phyloP scores from a whole-genome alignment of 2,888 invertebrate species.

The Nemotelus nigrinus region DNA sequence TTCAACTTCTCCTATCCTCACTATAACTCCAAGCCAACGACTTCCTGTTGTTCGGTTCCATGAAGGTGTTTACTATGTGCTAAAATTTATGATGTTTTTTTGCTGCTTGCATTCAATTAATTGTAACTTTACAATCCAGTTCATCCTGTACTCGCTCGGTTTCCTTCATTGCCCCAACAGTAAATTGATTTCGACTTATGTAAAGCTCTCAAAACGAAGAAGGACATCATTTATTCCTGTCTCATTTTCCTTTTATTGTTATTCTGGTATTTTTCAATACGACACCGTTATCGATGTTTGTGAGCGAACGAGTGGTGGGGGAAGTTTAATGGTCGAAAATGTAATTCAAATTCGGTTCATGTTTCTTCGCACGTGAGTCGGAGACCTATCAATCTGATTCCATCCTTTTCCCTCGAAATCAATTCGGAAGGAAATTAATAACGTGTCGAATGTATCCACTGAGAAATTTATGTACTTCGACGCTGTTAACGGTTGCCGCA shows the following conservation, averaged over 20 bases:
- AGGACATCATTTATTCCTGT: slow-evolving; percentile 43
- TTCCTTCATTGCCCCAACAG: not conserved
- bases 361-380: slow-evolving; percentile 46
- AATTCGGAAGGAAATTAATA: slow-evolving; percentile 50
- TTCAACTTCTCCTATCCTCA: no score
- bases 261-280: slow-evolving; percentile 21
- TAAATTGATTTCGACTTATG: slow-evolving; percentile 43
- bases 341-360: slow-evolving; percentile 46
- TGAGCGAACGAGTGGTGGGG: not conserved
- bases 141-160: not conserved
- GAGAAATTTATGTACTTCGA: slow-evolving; percentile 38
- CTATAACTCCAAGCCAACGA: no score
- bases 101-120: slow-evolving; percentile 36
- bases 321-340: slow-evolving; percentile 32
- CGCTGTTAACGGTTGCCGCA: slow-evolving; percentile 16
- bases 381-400: slow-evolving; percentile 48
- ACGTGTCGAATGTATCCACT: slow-evolving; percentile 47
- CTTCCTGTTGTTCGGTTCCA: not conserved
- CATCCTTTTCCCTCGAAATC: slow-evolving; percentile 45
- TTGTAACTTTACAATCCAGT: not conserved
- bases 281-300: not conserved
- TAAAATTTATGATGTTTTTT: slow-evolving; percentile 44
- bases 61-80: slow-evolving; percentile 30
- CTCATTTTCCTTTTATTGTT: slow-evolving; percentile 5
- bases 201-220: slow-evolving; percentile 36